Evolutionary conservation across 2,797 vertebrate genomes (phyloP).

Genomic region (Leptodactylus fallax): DNA sequence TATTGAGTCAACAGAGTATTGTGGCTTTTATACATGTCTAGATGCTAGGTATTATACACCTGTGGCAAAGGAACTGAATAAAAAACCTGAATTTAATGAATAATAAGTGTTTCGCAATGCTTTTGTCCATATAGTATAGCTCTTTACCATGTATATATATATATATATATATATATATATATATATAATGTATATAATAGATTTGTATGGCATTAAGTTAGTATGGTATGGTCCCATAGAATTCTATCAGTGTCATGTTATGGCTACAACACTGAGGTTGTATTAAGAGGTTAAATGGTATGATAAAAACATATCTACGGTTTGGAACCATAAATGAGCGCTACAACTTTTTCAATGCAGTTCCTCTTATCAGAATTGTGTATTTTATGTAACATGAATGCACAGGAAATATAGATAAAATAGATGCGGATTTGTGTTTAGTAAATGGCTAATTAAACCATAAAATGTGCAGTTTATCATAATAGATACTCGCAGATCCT

Average conservation of each 20-base stretch:
- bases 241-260: background rate
- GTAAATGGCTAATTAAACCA: background rate
- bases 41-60: no score
- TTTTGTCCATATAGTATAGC: no score
- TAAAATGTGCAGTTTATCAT: conserved; percentile 9
- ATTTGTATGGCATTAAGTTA: no score
- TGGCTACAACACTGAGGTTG: background rate
- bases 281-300: background rate
- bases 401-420: background rate
- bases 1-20: no score
- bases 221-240: background rate
- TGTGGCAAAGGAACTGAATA: no score
- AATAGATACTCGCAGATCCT: conserved; percentile 13
- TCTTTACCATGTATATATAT: no score
- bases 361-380: background rate
- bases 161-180: no score
- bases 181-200: no score
- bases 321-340: background rate
- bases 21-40: no score
- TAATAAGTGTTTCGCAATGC: no score
- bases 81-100: no score
- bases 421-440: background rate
- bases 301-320: background rate
- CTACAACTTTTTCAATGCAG: background rate
- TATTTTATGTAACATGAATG: background rate